A percentile compares a stretch with the other conserved stretches of the same genome.
Evolutionary conservation across 2,797 vertebrate species (phyloP).

Genomic region (Gallinago stenura): DNA sequence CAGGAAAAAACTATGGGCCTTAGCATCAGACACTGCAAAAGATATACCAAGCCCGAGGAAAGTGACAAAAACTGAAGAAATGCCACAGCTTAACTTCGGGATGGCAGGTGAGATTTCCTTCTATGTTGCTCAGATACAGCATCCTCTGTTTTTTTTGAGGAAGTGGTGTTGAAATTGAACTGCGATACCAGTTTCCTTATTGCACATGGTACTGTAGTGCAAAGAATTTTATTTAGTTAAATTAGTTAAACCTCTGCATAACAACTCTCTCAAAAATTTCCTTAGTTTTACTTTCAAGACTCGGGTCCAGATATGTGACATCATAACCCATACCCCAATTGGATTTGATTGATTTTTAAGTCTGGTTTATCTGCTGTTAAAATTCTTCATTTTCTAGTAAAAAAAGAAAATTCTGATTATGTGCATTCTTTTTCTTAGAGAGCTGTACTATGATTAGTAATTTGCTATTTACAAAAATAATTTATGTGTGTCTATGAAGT

Average conservation of each 20-base stretch:
- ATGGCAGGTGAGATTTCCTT: slow-evolving; percentile 90
- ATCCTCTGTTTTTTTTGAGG: not conserved
- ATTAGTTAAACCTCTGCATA: not conserved
- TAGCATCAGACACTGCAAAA: slow-evolving; percentile 89
- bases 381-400: not conserved
- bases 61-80: slow-evolving; percentile 88
- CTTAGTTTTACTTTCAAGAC: not conserved
- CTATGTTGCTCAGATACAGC: not conserved
- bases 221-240: not conserved
- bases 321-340: not conserved
- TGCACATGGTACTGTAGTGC: not conserved
- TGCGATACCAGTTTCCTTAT: not conserved
- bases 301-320: not conserved
- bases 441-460: not conserved
- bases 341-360: not conserved
- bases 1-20: slow-evolving; percentile 94
- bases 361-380: not conserved
- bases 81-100: slow-evolving; percentile 95
- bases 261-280: not conserved
- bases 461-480: not conserved
- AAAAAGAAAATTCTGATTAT: not conserved
- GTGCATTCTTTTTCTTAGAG: not conserved
- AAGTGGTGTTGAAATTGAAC: not conserved
- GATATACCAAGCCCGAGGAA: slow-evolving; percentile 90
- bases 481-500: not conserved